Evolutionary conservation across 2,797 vertebrate genomes (phyloP).

Genomic region (Anas bahamensis): DNA sequence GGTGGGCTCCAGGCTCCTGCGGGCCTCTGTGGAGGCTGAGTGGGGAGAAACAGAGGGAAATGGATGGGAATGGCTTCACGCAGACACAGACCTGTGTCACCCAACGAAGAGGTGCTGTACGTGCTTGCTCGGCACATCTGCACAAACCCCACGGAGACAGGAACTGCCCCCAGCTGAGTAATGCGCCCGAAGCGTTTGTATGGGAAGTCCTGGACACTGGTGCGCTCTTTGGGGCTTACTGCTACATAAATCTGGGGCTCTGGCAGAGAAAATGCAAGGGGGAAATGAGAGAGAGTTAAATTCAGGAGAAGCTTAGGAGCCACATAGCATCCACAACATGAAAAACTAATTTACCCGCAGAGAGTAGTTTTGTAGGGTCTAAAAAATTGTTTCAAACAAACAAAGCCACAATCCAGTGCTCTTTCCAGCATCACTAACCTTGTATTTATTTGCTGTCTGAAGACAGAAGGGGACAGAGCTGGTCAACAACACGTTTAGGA

Average conservation of each 20-base stretch:
- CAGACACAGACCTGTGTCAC: neutral
- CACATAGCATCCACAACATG: neutral
- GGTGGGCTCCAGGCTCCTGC: neutral
- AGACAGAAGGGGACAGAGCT: neutral
- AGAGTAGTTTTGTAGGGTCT: neutral
- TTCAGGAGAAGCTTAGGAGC: neutral
- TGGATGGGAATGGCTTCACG: neutral
- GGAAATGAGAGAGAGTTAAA: neutral
- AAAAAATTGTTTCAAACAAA: neutral
- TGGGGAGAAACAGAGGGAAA: neutral
- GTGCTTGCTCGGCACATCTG: neutral
- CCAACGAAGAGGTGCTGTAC: neutral
- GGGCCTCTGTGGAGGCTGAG: neutral
- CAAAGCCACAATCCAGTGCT: neutral
- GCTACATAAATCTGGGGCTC: neutral
- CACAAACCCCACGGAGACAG: neutral
- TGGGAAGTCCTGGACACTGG: fast-evolving
- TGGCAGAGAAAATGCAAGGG: neutral
- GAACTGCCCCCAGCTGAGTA: neutral
- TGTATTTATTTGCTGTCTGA: neutral
- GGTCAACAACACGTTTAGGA: neutral
- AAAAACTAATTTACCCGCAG: neutral
- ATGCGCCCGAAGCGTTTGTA: fast-evolving
- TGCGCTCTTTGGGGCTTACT: neutral
- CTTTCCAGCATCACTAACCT: neutral